Percentiles rank a stretch among this genome's conserved stretches.
These are phyloP conservation scores for Psococerastis gibbosa DNA, from an alignment of 2,888 invertebrate genomes.

Conservation along the genomic window DNA sequence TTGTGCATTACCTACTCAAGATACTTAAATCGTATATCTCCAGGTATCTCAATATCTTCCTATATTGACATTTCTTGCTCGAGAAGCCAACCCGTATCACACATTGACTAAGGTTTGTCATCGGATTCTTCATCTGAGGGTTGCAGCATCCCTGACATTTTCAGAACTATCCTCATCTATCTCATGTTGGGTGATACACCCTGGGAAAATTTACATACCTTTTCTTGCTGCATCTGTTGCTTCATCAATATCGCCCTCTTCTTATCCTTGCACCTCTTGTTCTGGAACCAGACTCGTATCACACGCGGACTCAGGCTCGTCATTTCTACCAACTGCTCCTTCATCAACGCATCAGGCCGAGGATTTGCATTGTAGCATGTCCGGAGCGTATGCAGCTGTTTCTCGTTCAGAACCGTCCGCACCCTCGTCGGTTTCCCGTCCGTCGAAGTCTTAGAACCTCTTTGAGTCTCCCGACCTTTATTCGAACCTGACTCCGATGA, in stretches of 20 bases:
- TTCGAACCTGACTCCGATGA: constrained; percentile 85
- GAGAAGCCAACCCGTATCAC: too few relatives aligned
- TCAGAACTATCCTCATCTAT: too few relatives aligned
- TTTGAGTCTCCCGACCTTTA: constrained; percentile 37
- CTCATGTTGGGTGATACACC: too few relatives aligned
- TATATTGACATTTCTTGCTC: too few relatives aligned
- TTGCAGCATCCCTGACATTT: too few relatives aligned
- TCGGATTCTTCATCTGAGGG: too few relatives aligned
- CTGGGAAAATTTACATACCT: too few relatives aligned
- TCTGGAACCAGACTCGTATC: constrained; percentile 99
- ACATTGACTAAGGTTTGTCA: too few relatives aligned
- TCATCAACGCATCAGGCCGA: constrained; percentile 96
- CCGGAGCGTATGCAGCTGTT: constrained; percentile 90
- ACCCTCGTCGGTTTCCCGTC: constrained; percentile 97
- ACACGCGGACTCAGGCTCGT: constrained; percentile 92
- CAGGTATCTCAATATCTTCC: too few relatives aligned
- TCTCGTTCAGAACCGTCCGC: constrained; percentile 95
- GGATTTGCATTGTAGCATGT: constrained; percentile 97
- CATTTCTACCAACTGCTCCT: constrained; percentile 98
- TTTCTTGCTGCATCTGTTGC: constrained; percentile 94
- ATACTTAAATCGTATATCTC: too few relatives aligned
- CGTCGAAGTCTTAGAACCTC: constrained; percentile 29
- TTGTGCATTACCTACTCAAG: too few relatives aligned
- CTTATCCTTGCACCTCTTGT: constrained; percentile 94
- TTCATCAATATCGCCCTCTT: constrained; percentile 93